Evolutionary conservation across 2,888 invertebrate genomes (phyloP).

Genomic region (Agrilus mali): DNA sequence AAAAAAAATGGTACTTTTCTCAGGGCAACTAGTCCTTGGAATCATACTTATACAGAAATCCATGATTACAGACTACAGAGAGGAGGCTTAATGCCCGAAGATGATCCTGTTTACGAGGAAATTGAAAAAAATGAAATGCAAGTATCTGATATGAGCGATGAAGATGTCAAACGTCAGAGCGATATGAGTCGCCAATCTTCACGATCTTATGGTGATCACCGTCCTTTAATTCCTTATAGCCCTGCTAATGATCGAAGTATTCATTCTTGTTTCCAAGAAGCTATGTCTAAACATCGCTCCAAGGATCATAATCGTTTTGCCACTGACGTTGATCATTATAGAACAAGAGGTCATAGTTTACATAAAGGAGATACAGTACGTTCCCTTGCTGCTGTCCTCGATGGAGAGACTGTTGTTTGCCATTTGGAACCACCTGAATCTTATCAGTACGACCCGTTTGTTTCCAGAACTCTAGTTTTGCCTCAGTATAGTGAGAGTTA

Average conservation of each 20-base stretch:
- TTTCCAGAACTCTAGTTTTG: slow-evolving; percentile 41
- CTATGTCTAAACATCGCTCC: slow-evolving; percentile 29
- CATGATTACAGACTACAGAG: slow-evolving; percentile 37
- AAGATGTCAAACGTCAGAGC: slow-evolving; percentile 61
- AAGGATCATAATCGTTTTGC: slow-evolving; percentile 33
- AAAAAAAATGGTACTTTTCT: slow-evolving; percentile 31
- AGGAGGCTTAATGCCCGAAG: slow-evolving; percentile 47
- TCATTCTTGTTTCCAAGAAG: slow-evolving; percentile 21
- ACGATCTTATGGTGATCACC: slow-evolving; percentile 67
- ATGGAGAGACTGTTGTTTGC: slow-evolving; percentile 78
- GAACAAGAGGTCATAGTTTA: slow-evolving; percentile 38
- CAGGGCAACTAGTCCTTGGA: slow-evolving; percentile 46
- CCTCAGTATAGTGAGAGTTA: slow-evolving; percentile 52
- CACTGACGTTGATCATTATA: slow-evolving; percentile 39
- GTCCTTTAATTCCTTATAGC: slow-evolving; percentile 68
- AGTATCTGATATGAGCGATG: slow-evolving; percentile 67
- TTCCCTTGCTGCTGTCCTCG: slow-evolving; percentile 63
- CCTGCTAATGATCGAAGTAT: slow-evolving; percentile 48
- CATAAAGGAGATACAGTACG: slow-evolving; percentile 46
- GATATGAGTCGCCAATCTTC: slow-evolving; percentile 59
- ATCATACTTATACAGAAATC: slow-evolving; percentile 70
- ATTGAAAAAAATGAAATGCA: slow-evolving; percentile 62
- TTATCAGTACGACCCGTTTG: slow-evolving; percentile 37
- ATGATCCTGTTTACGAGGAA: slow-evolving; percentile 73
- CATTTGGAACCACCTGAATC: slow-evolving; percentile 62